A percentile compares a stretch with the other conserved stretches of the same genome.
These are phyloP conservation scores for Salticus scenicus DNA, from an alignment of 2,888 invertebrate genomes.

Conservation along the genomic window DNA sequence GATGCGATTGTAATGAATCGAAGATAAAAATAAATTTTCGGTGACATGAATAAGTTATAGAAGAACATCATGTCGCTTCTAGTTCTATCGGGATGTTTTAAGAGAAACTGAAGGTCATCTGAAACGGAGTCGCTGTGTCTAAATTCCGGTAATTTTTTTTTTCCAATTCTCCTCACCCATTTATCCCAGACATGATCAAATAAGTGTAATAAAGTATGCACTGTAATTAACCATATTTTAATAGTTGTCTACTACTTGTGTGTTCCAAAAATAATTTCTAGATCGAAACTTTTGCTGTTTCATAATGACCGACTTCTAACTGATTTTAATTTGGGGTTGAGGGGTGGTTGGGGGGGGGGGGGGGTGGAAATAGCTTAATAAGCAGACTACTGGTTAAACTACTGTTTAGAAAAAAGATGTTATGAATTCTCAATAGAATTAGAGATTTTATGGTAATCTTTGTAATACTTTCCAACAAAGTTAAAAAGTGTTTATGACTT, in stretches of 20 bases:
- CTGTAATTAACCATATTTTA: not conserved
- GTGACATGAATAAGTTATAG: not conserved
- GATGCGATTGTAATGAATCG: conserved; percentile 9
- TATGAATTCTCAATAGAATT: too few species aligned
- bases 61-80: not conserved
- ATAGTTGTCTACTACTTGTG: not conserved
- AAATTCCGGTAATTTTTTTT: not conserved
- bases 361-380: too few species aligned
- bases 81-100: not conserved
- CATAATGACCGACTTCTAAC: too few species aligned
- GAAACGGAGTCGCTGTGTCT: not conserved
- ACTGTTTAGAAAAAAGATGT: too few species aligned
- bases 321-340: too few species aligned
- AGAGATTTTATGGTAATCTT: too few species aligned
- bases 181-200: not conserved
- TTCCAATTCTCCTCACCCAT: not conserved
- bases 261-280: too few species aligned
- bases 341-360: too few species aligned
- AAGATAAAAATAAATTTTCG: not conserved
- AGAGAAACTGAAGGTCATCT: not conserved
- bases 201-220: not conserved
- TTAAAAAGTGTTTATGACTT: too few species aligned
- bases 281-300: too few species aligned
- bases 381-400: too few species aligned
- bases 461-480: too few species aligned